Base-by-base conservation (phyloP, 1,140 invertebrate genomes). In the Oncopeltus fasciatus region DNA sequence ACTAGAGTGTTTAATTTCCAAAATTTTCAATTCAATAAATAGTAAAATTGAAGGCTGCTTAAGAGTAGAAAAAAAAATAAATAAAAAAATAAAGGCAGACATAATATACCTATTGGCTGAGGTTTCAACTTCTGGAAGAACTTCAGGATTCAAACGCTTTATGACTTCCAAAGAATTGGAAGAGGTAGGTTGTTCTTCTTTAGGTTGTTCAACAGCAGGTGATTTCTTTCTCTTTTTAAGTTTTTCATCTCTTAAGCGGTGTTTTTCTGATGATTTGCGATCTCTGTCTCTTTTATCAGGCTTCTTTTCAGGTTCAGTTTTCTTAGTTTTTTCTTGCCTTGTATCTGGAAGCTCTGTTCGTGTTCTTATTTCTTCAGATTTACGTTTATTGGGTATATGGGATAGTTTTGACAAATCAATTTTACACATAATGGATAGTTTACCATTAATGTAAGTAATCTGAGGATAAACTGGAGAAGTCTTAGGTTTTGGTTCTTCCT, bases 321-420 rank as follows among this genome's bases (percentile, higher is more conserved):
- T 49, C 5, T 5, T 8, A 20, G 9, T 18, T 11, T 62, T 65
- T n/a, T 58, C 47, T 64, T 70, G 81, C 81, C 74, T 83, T 66
- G 75, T 83, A 72, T 80, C 74, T 0, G 78, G 68, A 11, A 79
- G 67, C 63, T 79, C 78, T 11, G 75, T 75, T 11, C 74, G 72
- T 31, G 75, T 74, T 29, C 78, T 72, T 3, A 79, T 61, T 63
- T 79, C 77, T 59, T 78, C 70, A 4, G 69, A 69, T 38, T 51
- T 51, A 21, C 66, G 59, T 49, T 64, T 69, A 60, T 0, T 56
- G 1, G 66, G 65, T 21, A 67, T 33, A 57, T 63, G 28, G 21
- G 49, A 31, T 18, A 65, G 18, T 20, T 60, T 57, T 20, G 46
- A 60, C 26, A 67, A 44, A 27, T 63, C 63, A 4, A 67, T 47